Conservation (phyloP, 2,797 vertebrate species). For the Spinus pinus region DNA sequence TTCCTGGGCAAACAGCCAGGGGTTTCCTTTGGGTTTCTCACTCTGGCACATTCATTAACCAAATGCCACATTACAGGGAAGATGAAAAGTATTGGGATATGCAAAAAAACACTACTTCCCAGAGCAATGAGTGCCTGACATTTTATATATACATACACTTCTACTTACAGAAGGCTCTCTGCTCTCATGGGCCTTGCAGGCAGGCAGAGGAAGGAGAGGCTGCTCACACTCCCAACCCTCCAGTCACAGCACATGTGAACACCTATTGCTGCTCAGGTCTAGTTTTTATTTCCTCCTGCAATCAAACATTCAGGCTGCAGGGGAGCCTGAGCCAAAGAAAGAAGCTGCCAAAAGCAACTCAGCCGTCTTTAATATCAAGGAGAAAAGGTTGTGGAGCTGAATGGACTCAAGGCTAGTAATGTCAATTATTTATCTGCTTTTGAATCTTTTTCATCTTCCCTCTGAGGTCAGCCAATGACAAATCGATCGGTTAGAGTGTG, state of each 20-base stretch:
- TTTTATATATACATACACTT: background rate
- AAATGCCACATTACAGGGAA: background rate
- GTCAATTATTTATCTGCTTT: slow-evolving; percentile 55
- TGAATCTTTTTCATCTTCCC: slow-evolving; percentile 39
- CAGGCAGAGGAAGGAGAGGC: background rate
- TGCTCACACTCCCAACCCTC: background rate
- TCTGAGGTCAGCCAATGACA: slow-evolving; percentile 44
- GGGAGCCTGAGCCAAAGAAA: slow-evolving; percentile 10
- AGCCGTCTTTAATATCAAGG: slow-evolving; percentile 10
- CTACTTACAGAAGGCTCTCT: background rate
- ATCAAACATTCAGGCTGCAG: slow-evolving; percentile 25
- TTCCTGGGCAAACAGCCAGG: slow-evolving; percentile 56
- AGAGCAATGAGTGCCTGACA: background rate
- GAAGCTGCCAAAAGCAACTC: slow-evolving; percentile 42
- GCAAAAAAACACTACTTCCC: background rate
- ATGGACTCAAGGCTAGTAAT: slow-evolving; percentile 11
- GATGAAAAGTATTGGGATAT: background rate
- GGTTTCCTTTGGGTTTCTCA: slow-evolving; percentile 57
- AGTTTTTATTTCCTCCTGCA: background rate
- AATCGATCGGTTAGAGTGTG: slow-evolving; percentile 17
- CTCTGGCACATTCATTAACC: slow-evolving; percentile 47
- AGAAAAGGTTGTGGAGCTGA: slow-evolving; percentile 1
- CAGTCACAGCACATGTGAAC: background rate
- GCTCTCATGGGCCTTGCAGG: background rate
- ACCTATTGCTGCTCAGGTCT: background rate